A percentile compares a stretch with the other conserved stretches of the same genome.
phyloP scores from a whole-genome alignment of 2,888 invertebrate genomes.

The Chrysolina americana region DNA sequence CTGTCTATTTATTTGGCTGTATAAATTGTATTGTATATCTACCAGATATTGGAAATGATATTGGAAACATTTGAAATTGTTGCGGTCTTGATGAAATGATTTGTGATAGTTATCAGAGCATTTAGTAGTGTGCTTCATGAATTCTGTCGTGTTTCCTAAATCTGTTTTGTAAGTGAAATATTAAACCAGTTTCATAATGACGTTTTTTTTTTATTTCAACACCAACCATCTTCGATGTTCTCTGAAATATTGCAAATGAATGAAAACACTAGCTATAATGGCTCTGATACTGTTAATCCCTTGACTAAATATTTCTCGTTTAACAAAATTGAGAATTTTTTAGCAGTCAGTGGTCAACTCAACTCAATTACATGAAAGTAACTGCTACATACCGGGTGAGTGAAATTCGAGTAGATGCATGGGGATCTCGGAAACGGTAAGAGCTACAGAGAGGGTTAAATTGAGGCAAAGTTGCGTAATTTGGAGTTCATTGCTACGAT shows the following conservation, averaged over 20 bases:
- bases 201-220: conserved; percentile 19
- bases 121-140: conserved; percentile 26
- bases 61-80: conserved; percentile 34
- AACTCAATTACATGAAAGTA: too few relatives aligned
- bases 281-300: too few relatives aligned
- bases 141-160: conserved; percentile 43
- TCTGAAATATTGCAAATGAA: too few relatives aligned
- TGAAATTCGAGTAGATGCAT: too few relatives aligned
- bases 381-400: too few relatives aligned
- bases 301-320: too few relatives aligned
- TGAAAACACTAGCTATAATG: background rate
- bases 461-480: too few relatives aligned
- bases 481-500: too few relatives aligned
- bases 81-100: conserved; percentile 33
- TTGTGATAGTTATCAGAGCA: conserved; percentile 30
- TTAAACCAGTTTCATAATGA: conserved; percentile 39
- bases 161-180: conserved; percentile 46
- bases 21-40: conserved; percentile 34
- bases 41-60: conserved; percentile 34
- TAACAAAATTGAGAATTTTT: too few relatives aligned
- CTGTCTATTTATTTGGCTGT: conserved; percentile 38
- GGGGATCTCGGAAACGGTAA: too few relatives aligned
- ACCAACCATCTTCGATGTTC: background rate
- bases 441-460: too few relatives aligned
- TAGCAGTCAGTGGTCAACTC: too few relatives aligned